phyloP scores from a whole-genome alignment of 2,797 vertebrate genomes.

The Eospalax fontanierii region DNA sequence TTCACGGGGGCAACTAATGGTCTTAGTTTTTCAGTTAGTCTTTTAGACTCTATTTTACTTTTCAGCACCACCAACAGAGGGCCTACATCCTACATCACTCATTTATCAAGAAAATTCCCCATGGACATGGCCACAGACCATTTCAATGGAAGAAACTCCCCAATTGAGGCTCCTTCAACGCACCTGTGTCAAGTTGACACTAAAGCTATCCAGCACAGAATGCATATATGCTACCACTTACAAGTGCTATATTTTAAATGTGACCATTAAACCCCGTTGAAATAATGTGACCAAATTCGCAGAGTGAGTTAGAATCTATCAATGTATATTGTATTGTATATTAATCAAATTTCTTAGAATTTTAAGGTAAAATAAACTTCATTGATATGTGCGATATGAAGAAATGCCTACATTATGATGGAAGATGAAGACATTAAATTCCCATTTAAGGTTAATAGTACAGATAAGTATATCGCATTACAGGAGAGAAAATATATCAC shows the following conservation, averaged over 20 bases:
- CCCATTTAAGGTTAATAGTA: background rate
- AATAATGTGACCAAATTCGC: background rate
- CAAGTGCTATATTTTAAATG: conserved; percentile 6
- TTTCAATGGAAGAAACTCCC: too few species aligned
- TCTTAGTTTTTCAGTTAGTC: too few species aligned
- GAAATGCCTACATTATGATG: background rate
- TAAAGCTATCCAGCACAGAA: too few species aligned
- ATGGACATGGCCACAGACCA: too few species aligned
- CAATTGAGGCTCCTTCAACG: too few species aligned
- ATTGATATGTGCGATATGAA: background rate
- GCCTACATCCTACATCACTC: too few species aligned
- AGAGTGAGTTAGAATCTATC: background rate
- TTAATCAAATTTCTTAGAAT: background rate
- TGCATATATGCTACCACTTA: background rate
- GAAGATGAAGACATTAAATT: conserved; percentile 17
- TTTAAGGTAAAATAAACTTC: conserved; percentile 48
- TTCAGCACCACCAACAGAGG: too few species aligned
- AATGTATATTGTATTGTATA: background rate
- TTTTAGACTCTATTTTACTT: too few species aligned
- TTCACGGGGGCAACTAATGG: too few species aligned
- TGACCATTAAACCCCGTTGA: background rate
- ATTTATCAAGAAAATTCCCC: too few species aligned
- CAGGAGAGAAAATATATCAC: background rate
- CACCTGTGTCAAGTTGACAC: too few species aligned
- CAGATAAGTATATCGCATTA: background rate